Percentiles rank a stretch among this genome's conserved stretches.
These are phyloP conservation scores for Falco punctatus DNA, from an alignment of 2,113 vertebrate species.

Conservation along the genomic window DNA sequence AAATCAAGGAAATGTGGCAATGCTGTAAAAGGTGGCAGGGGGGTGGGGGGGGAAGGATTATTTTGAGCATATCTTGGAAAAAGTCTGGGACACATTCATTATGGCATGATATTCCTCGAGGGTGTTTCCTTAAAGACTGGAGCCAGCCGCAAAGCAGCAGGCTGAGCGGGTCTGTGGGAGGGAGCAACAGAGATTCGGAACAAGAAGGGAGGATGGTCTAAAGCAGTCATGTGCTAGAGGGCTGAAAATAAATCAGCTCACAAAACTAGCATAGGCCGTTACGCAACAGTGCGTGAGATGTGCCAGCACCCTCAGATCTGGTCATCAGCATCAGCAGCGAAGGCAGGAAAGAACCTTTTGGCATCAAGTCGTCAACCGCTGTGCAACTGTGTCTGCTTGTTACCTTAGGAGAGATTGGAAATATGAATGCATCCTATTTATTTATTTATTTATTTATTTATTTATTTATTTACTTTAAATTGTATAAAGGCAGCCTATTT, in stretches of 20 bases:
- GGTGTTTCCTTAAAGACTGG: slow-evolving; percentile 47
- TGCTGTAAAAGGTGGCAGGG: neutral
- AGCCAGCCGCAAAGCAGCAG: neutral
- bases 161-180: neutral
- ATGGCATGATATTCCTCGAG: slow-evolving; percentile 28
- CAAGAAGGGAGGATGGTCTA: slow-evolving; percentile 11
- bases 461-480: neutral
- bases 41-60: neutral
- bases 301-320: neutral
- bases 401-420: neutral
- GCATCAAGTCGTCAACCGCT: neutral
- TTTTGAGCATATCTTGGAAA: slow-evolving; percentile 21
- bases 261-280: neutral
- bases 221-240: slow-evolving; percentile 42
- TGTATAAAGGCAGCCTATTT: neutral
- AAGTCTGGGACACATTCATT: slow-evolving; percentile 41
- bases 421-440: neutral
- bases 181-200: slow-evolving; percentile 37
- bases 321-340: neutral
- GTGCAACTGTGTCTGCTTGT: neutral
- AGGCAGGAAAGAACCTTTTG: neutral
- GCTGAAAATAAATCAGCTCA: slow-evolving; percentile 55
- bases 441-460: neutral
- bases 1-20: slow-evolving; percentile 58
- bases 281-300: neutral